A percentile compares a stretch with the other conserved stretches of the same genome.
Evolutionary conservation across 2,113 vertebrate genomes (phyloP).

Genomic region (Castor canadensis): DNA sequence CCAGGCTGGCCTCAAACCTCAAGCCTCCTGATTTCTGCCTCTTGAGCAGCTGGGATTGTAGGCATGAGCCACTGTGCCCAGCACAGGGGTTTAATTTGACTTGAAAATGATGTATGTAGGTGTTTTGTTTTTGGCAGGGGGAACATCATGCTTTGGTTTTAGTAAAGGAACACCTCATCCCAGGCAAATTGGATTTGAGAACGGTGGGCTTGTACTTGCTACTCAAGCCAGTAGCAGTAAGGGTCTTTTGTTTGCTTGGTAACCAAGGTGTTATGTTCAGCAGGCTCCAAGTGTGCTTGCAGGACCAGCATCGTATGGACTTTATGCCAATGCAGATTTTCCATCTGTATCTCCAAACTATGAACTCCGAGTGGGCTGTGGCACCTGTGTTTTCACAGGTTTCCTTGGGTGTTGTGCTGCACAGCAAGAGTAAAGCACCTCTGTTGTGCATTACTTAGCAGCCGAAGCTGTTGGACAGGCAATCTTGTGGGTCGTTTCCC

Average conservation of each 20-base stretch:
- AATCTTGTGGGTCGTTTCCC: background rate
- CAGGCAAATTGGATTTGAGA: background rate
- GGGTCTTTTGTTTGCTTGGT: background rate
- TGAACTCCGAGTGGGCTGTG: background rate
- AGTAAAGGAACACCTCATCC: background rate
- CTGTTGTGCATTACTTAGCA: background rate
- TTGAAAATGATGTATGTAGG: background rate
- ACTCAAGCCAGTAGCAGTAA: background rate
- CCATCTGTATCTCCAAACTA: fast-evolving
- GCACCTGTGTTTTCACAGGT: background rate
- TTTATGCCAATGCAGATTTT: background rate
- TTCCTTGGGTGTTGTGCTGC: background rate
- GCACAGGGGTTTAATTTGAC: background rate
- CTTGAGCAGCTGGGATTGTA: too few species aligned
- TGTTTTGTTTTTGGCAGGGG: background rate
- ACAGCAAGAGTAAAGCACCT: background rate
- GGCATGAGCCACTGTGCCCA: too few species aligned
- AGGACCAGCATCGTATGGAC: background rate
- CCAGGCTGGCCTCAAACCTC: too few species aligned
- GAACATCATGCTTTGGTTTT: background rate
- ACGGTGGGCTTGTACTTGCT: background rate
- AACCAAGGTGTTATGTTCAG: background rate
- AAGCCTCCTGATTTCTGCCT: too few species aligned
- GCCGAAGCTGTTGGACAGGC: background rate
- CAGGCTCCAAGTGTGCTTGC: background rate